Percentiles rank a stretch among this genome's conserved stretches.
Evolutionary conservation across 2,888 invertebrate species (phyloP).

Genomic region (Notodonta dromedarius): DNA sequence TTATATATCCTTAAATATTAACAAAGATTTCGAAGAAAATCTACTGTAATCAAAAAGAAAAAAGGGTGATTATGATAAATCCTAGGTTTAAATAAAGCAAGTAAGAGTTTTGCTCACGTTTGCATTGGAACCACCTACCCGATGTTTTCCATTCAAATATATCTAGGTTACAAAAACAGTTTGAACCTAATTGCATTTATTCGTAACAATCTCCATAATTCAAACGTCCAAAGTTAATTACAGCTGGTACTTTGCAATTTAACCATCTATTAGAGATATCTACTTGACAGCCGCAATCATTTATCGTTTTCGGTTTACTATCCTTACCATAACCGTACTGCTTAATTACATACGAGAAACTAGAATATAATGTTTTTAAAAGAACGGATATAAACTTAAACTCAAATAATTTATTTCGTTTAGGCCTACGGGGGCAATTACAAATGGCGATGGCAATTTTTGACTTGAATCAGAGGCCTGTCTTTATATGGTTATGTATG

Average conservation of each 20-base stretch:
- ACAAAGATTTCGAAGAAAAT: no score
- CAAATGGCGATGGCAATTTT: no score
- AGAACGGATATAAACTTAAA: no score
- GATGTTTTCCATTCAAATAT: conserved; percentile 16
- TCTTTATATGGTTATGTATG: no score
- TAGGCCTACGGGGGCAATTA: no score
- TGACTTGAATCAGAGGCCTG: no score
- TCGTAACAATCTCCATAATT: conserved; percentile 40
- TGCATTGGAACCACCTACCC: not conserved
- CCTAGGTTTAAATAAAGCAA: no score
- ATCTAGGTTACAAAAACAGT: conserved; percentile 24
- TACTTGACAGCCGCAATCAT: conserved; percentile 40
- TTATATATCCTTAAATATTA: no score
- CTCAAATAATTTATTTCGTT: no score
- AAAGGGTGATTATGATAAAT: no score
- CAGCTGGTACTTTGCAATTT: conserved; percentile 43
- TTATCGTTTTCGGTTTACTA: conserved; percentile 24
- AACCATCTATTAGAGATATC: conserved; percentile 43
- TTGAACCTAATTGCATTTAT: conserved; percentile 30
- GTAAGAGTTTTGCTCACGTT: no score
- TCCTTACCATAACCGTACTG: not conserved
- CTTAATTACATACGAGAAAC: not conserved
- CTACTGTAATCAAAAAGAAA: no score
- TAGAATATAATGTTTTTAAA: not conserved
- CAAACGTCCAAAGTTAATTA: conserved; percentile 46